phyloP scores from a whole-genome alignment of 2,797 vertebrate genomes.

The Ceyx erithaca region DNA sequence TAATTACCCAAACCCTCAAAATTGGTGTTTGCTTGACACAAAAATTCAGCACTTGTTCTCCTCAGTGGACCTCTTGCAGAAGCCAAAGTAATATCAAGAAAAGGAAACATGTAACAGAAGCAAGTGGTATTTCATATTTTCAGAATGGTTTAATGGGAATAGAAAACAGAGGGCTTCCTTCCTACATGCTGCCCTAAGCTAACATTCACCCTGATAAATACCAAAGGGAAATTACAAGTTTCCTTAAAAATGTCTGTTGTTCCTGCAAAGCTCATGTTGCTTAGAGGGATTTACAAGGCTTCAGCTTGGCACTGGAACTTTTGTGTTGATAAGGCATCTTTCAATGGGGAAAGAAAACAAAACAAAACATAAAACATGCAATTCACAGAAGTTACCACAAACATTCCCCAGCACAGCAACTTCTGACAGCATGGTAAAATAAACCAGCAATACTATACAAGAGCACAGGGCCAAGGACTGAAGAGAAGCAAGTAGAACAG shows the following conservation, averaged over 20 bases:
- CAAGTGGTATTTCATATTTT: neutral
- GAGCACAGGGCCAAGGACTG: accelerated
- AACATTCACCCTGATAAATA: neutral
- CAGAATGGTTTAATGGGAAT: neutral
- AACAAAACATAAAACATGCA: neutral
- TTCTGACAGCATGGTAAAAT: neutral
- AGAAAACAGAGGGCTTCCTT: slow-evolving; percentile 13
- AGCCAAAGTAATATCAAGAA: neutral
- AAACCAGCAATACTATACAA: neutral
- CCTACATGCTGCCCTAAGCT: neutral
- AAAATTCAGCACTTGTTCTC: neutral
- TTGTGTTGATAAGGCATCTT: neutral
- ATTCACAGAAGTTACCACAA: neutral
- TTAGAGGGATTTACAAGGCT: neutral
- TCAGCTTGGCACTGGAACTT: neutral
- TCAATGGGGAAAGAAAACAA: neutral
- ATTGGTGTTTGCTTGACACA: neutral
- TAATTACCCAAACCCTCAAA: slow-evolving; percentile 19
- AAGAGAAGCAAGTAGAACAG: neutral
- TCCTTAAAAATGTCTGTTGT: neutral
- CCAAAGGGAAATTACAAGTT: slow-evolving; percentile 6
- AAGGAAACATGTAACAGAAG: neutral
- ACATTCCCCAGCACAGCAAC: neutral
- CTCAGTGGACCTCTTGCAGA: neutral
- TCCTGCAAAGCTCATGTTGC: neutral